Base-by-base conservation (phyloP, 1,140 invertebrate genomes). In the Magallana gigas region DNA sequence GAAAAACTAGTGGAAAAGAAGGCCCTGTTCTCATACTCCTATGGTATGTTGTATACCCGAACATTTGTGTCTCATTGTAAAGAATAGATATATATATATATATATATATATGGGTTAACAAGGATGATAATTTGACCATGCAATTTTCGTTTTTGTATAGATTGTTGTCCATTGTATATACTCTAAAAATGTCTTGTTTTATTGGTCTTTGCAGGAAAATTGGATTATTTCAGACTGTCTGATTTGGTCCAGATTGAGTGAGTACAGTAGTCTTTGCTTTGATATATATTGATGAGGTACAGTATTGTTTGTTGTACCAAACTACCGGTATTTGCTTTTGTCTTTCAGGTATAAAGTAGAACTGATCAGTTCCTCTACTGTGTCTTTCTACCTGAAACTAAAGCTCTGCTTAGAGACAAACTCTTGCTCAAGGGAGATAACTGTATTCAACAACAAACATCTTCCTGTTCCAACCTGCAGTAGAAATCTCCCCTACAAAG, bases 401-500 rank as follows among this genome's bases (percentile, higher is more conserved):
- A 83, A 83, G 36, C 48, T 83, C 14, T 83, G 81, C 36, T 83
- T 83, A 4, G 81, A 83, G 57, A 23, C 48, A n/a, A 57, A 58
- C n/a, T 23, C 81, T 3, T 83, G 81, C 57, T 29, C 57, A 83
- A 57, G 57, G 16, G 81, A 83, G 48, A 83, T 83, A 83, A 57
- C 36, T n/a, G 48, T 83, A 14, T 58, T 83, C 48, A 58, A 83
- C 18, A 83, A 83, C 36, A 57, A 57, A 23, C 48, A 57, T n/a
- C 14, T 83, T 5, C 81, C 81, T 83, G 57, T 29, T 83, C 81
- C 57, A 11, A 9, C 48, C 14, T 83, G 81, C 36, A 56, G 18
- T 12, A 57, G 81, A 58, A 58, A 83, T 57, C 81, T 83, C n/a
- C 81, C 81, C n/a, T 83, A 83, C 81, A 58, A 83, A 57, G 14